Conservation (phyloP, 2,797 vertebrate genomes). For the Sebastes nivosus region DNA sequence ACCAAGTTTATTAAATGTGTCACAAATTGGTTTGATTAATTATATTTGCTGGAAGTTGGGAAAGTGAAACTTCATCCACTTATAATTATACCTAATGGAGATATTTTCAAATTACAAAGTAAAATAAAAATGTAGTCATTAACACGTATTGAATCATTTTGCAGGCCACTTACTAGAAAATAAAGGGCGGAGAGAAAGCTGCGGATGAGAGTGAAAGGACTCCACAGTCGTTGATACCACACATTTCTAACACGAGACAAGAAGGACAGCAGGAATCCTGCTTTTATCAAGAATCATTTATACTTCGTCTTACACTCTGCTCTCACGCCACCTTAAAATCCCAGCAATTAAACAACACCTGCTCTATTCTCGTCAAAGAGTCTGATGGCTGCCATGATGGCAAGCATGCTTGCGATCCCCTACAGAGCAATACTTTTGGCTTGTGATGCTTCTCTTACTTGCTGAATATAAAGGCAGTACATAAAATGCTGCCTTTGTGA, state of each 20-base stretch:
- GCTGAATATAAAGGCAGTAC: background rate
- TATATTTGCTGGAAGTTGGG: constrained; percentile 64
- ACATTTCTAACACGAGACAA: constrained; percentile 8
- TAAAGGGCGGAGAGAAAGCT: background rate
- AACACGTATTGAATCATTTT: constrained; percentile 65
- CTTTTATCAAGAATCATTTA: constrained; percentile 58
- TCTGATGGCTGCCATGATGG: constrained; percentile 38
- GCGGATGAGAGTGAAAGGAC: background rate
- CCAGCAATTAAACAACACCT: constrained; percentile 61
- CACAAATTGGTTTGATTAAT: constrained; percentile 76
- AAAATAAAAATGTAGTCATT: constrained; percentile 63
- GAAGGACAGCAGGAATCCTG: constrained; percentile 34
- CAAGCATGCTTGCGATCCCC: constrained; percentile 14
- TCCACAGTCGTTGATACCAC: background rate
- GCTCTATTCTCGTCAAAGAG: constrained; percentile 46
- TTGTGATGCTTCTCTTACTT: constrained; percentile 3
- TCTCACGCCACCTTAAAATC: constrained; percentile 50
- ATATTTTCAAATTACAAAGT: constrained; percentile 43
- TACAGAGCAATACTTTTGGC: constrained; percentile 26
- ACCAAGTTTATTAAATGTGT: constrained; percentile 70
- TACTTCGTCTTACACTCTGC: constrained; percentile 44
- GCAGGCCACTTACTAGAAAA: background rate
- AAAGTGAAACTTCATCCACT: constrained; percentile 66
- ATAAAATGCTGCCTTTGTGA: background rate
- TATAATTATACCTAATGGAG: constrained; percentile 65